Evolutionary conservation across 2,113 vertebrate genomes (phyloP).

Genomic region (Pleuronectes platessa): DNA sequence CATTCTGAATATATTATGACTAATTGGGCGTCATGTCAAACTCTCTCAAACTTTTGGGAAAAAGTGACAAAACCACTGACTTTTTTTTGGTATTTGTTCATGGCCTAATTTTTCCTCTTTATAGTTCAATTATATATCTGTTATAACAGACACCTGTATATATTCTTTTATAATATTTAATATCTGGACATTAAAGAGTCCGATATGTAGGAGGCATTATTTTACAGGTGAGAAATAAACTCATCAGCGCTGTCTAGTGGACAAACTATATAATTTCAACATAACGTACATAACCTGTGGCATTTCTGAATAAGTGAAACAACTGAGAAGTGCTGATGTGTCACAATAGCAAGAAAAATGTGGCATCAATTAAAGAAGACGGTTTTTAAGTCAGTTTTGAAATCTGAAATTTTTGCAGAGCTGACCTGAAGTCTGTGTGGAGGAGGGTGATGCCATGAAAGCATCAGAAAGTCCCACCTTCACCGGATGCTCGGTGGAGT

Average conservation of each 20-base stretch:
- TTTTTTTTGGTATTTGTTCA: too few relatives aligned
- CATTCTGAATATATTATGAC: too few relatives aligned
- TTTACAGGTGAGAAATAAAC: neutral
- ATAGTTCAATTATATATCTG: too few relatives aligned
- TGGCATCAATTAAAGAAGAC: too few relatives aligned
- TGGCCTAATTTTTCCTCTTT: too few relatives aligned
- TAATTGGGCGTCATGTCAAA: too few relatives aligned
- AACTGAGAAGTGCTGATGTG: neutral
- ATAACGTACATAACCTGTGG: neutral
- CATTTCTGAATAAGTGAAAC: neutral
- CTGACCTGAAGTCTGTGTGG: conserved; percentile 85
- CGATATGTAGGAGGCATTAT: neutral
- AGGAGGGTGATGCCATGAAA: conserved; percentile 87
- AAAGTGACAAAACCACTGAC: too few relatives aligned
- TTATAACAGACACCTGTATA: too few relatives aligned
- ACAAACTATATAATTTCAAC: neutral
- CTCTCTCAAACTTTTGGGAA: too few relatives aligned
- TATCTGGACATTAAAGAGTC: neutral
- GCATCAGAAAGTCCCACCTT: conserved; percentile 96
- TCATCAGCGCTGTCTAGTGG: neutral
- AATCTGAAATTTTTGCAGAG: neutral
- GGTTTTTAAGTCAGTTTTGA: neutral
- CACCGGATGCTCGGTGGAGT: conserved; percentile 91
- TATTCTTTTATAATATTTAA: neutral
- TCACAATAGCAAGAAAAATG: neutral